Conservation (phyloP, 2,797 vertebrate species). For the Avahi laniger region DNA sequence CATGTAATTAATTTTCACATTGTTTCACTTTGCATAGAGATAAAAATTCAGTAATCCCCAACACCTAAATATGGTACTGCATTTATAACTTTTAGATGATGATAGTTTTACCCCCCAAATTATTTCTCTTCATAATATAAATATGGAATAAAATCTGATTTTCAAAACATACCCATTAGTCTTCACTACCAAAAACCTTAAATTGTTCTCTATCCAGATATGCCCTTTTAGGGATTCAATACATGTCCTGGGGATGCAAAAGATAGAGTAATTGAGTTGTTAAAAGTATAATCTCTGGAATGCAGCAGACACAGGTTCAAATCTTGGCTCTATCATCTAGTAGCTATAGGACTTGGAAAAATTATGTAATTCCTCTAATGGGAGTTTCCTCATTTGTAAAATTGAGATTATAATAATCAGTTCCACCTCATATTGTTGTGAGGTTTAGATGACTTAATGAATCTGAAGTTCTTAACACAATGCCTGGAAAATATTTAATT, state of each 20-base stretch:
- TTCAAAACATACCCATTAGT: not conserved
- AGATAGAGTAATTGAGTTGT: not conserved
- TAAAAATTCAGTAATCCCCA: not conserved
- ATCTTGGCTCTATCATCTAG: not conserved
- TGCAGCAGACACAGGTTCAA: not conserved
- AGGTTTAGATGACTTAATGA: not conserved
- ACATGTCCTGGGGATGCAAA: not conserved
- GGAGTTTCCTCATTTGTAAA: conserved; percentile 1
- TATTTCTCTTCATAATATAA: not conserved
- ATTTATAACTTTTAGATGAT: not conserved
- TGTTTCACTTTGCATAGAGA: conserved; percentile 16
- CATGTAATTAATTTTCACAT: conserved; percentile 42
- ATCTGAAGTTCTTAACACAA: not conserved
- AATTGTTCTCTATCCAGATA: not conserved
- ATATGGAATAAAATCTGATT: conserved; percentile 11
- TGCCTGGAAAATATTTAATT: not conserved
- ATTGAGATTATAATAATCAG: not conserved
- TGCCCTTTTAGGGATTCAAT: not conserved
- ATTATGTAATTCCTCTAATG: not conserved
- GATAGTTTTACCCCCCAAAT: not conserved
- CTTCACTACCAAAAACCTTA: not conserved
- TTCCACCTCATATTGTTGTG: not conserved
- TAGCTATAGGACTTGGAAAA: not conserved
- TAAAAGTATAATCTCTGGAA: not conserved
- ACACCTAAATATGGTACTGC: not conserved